Evolutionary conservation across 2,888 invertebrate species (phyloP).

Genomic region (Sycophila texana): DNA sequence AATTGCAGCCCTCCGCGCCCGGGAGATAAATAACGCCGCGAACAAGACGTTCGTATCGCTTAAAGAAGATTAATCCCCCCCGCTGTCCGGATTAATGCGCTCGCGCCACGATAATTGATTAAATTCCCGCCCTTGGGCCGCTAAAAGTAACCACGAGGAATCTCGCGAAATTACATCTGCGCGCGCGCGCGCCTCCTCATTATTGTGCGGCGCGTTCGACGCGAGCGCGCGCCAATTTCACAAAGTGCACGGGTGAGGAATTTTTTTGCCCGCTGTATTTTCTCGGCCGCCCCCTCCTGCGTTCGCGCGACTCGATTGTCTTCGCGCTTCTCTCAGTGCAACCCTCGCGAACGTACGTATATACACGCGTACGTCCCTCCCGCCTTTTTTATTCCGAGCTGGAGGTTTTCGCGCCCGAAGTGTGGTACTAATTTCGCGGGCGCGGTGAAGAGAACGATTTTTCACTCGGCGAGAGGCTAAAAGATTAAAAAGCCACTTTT

Average conservation of each 20-base stretch:
- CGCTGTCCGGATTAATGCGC: constrained; percentile 43
- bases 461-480: constrained; percentile 11
- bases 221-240: constrained; percentile 47
- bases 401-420: constrained; percentile 18
- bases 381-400: neutral
- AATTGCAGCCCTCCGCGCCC: neutral
- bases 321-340: neutral
- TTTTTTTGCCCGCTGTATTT: constrained; percentile 4
- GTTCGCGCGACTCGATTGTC: constrained; percentile 24
- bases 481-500: constrained; percentile 44
- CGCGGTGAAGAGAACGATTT: constrained; percentile 24
- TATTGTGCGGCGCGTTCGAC: neutral
- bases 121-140: constrained; percentile 8
- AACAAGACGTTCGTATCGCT: constrained; percentile 45
- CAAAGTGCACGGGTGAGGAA: constrained; percentile 38
- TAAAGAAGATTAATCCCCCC: constrained; percentile 45
- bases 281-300: neutral
- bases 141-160: constrained; percentile 10
- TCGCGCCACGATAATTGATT: constrained; percentile 44
- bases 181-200: neutral
- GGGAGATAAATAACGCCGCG: constrained; percentile 37
- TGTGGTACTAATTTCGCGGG: constrained; percentile 25
- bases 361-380: too few relatives aligned
- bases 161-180: constrained; percentile 25
- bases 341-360: neutral